phyloP scores from a whole-genome alignment of 2,113 vertebrate genomes.

The Oryzias curvinotus region DNA sequence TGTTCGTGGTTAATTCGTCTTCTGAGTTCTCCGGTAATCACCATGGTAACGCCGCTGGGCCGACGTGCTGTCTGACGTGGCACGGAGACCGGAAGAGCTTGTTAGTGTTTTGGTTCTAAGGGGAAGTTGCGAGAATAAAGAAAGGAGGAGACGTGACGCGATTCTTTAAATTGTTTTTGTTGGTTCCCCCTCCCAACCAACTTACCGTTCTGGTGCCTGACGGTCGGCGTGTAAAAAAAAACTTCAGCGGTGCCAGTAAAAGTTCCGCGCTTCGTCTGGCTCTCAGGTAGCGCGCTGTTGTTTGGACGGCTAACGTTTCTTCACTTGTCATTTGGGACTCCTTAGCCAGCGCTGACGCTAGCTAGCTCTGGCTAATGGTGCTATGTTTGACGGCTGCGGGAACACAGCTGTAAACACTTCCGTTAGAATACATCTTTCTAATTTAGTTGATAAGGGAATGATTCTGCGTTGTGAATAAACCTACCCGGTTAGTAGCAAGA shows the following conservation, averaged over 20 bases:
- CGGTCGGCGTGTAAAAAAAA: constrained; percentile 4
- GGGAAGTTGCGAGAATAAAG: constrained; percentile 80
- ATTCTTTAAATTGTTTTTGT: constrained; percentile 66
- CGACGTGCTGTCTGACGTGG: constrained; percentile 69
- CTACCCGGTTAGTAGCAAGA: background rate
- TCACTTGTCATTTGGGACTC: constrained; percentile 24
- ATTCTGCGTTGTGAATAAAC: background rate
- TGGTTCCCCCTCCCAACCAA: constrained; percentile 20
- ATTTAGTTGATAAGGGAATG: background rate
- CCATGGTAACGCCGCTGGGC: background rate
- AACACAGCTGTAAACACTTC: background rate
- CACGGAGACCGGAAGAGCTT: constrained; percentile 74
- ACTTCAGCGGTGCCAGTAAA: constrained; percentile 36
- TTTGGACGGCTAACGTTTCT: constrained; percentile 41
- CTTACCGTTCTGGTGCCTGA: constrained; percentile 8
- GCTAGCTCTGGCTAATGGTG: constrained; percentile 35
- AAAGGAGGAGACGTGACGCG: constrained; percentile 78
- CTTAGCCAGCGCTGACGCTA: constrained; percentile 37
- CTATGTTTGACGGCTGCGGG: constrained; percentile 15
- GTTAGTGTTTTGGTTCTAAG: constrained; percentile 83
- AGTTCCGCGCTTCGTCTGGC: constrained; percentile 42
- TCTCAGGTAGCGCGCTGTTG: constrained; percentile 63
- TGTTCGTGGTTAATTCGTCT: too few relatives aligned
- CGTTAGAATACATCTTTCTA: background rate
- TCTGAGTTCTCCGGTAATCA: too few relatives aligned